These are phyloP conservation scores for Scaptomyza montana DNA, from an alignment of 1,140 invertebrate species.

Conservation along the genomic window DNA sequence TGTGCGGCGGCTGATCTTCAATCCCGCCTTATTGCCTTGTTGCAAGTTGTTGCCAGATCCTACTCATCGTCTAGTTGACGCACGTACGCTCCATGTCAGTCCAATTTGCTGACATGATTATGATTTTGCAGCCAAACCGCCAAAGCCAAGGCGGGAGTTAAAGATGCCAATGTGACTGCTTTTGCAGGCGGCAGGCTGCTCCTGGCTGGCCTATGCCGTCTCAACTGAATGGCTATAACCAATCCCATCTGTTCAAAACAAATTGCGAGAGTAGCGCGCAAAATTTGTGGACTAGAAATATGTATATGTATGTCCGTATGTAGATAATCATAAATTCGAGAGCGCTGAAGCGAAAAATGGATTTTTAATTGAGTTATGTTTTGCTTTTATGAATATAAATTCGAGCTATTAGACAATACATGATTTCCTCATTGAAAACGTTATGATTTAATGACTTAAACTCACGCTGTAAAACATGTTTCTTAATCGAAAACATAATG, in stretches of 20 bases:
- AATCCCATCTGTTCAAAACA: slow-evolving; percentile 22
- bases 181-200: slow-evolving; percentile 17
- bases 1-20: slow-evolving; percentile 43
- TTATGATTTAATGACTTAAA: background rate
- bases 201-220: no score
- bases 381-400: background rate
- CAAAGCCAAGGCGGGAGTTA: slow-evolving; percentile 37
- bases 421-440: background rate
- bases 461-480: background rate
- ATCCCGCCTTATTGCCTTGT: slow-evolving; percentile 27
- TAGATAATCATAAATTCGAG: background rate
- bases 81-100: slow-evolving; percentile 78
- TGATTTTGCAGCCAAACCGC: slow-evolving; percentile 62
- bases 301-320: background rate
- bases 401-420: background rate
- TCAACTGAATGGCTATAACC: slow-evolving; percentile 68
- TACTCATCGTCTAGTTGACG: slow-evolving; percentile 75
- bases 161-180: slow-evolving; percentile 48
- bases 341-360: background rate
- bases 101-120: slow-evolving; percentile 82
- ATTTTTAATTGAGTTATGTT: background rate
- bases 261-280: slow-evolving; percentile 32
- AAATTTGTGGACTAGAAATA: slow-evolving; percentile 12
- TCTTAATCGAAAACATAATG: background rate
- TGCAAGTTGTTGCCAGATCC: slow-evolving; percentile 52